Conservation (phyloP, 2,888 invertebrate genomes). For the Cordilura impudica region DNA sequence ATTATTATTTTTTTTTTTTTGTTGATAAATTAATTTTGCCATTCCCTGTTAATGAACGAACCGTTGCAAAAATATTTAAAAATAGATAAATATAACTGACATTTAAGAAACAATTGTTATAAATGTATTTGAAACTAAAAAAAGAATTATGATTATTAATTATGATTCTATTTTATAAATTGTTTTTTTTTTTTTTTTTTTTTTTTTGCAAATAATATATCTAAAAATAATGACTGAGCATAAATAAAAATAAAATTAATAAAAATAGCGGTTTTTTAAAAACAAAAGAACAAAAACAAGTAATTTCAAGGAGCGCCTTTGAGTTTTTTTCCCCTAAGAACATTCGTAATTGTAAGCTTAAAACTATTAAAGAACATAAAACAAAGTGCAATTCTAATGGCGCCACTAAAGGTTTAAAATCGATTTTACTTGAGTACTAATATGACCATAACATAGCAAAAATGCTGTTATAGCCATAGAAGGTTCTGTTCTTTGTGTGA, state of each 20-base stretch:
- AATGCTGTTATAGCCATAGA: too few relatives aligned
- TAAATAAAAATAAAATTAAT: conserved; percentile 38
- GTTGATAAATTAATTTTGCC: too few relatives aligned
- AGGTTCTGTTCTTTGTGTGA: too few relatives aligned
- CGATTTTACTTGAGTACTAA: conserved; percentile 17
- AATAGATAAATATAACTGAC: neutral
- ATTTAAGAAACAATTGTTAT: neutral
- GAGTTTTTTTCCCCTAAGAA: neutral
- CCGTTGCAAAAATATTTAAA: neutral
- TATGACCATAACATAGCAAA: neutral
- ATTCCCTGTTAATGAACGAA: neutral
- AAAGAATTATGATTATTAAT: neutral
- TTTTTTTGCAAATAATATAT: neutral
- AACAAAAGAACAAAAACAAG: conserved; percentile 13
- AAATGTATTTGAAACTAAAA: neutral
- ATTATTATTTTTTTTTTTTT: too few relatives aligned
- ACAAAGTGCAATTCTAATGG: conserved; percentile 16
- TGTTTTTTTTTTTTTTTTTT: neutral
- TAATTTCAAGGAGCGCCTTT: conserved; percentile 51
- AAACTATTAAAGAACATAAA: neutral
- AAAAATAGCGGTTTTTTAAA: conserved; percentile 26
- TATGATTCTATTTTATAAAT: too few relatives aligned
- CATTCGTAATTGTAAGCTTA: neutral
- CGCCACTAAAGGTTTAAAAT: conserved; percentile 54
- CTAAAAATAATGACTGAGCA: conserved; percentile 30